A percentile compares a stretch with the other conserved stretches of the same genome.
phyloP scores from a whole-genome alignment of 2,888 invertebrate species.

The Brachyptera risi region DNA sequence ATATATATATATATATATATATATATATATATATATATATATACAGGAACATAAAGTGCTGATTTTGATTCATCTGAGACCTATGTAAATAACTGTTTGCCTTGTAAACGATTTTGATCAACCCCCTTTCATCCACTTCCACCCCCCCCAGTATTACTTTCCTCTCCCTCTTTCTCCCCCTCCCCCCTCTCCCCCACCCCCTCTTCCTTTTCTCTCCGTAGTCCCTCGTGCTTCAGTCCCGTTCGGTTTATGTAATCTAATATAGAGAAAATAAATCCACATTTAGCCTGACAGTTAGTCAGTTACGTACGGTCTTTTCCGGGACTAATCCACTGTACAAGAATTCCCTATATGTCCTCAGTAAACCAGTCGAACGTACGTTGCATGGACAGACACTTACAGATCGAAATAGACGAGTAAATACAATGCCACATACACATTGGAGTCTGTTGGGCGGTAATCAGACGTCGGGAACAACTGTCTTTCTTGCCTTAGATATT shows the following conservation, averaged over 20 bases:
- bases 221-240: background rate
- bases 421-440: too few relatives aligned
- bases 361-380: too few relatives aligned
- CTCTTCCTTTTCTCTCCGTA: background rate
- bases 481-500: too few relatives aligned
- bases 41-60: too few relatives aligned
- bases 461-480: too few relatives aligned
- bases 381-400: too few relatives aligned
- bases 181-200: background rate
- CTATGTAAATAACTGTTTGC: background rate
- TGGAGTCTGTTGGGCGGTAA: too few relatives aligned
- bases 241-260: slow-evolving; percentile 49
- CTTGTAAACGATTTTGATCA: slow-evolving; percentile 4
- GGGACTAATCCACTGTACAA: slow-evolving; percentile 2
- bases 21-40: too few relatives aligned
- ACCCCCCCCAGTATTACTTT: background rate
- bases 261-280: slow-evolving; percentile 51
- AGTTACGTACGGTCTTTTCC: slow-evolving; percentile 35
- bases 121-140: background rate
- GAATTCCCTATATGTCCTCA: background rate
- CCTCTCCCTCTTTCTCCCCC: background rate
- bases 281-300: slow-evolving; percentile 50
- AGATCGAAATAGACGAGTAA: too few relatives aligned
- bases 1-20: too few relatives aligned
- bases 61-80: too few relatives aligned